These are phyloP conservation scores for Stercorarius parasiticus DNA, from an alignment of 2,113 vertebrate genomes.

Conservation along the genomic window DNA sequence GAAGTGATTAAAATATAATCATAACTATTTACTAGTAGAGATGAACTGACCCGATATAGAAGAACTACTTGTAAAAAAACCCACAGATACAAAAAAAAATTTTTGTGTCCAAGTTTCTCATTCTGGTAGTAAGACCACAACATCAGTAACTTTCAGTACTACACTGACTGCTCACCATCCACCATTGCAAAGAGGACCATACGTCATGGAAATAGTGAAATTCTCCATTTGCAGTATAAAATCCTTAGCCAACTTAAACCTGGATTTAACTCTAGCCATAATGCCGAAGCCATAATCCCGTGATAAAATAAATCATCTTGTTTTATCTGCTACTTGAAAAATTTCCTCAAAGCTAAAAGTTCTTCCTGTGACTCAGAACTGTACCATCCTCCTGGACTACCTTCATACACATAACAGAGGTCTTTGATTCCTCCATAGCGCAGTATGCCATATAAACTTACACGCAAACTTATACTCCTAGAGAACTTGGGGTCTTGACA, in stretches of 20 bases:
- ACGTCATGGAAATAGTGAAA: neutral
- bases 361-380: neutral
- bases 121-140: neutral
- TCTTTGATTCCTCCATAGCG: neutral
- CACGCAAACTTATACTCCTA: neutral
- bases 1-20: neutral
- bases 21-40: neutral
- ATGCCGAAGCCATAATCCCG: neutral
- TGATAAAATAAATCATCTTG: neutral
- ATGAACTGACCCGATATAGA: neutral
- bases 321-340: neutral
- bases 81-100: neutral
- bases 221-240: neutral
- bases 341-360: neutral
- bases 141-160: neutral
- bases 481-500: neutral
- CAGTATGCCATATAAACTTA: neutral
- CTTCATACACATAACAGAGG: neutral
- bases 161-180: neutral
- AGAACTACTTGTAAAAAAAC: neutral
- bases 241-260: neutral
- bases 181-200: neutral
- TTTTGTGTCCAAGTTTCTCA: neutral
- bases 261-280: neutral
- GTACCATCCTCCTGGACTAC: neutral